phyloP scores from a whole-genome alignment of 2,797 vertebrate genomes.

The Chelidonichthys spinosus region DNA sequence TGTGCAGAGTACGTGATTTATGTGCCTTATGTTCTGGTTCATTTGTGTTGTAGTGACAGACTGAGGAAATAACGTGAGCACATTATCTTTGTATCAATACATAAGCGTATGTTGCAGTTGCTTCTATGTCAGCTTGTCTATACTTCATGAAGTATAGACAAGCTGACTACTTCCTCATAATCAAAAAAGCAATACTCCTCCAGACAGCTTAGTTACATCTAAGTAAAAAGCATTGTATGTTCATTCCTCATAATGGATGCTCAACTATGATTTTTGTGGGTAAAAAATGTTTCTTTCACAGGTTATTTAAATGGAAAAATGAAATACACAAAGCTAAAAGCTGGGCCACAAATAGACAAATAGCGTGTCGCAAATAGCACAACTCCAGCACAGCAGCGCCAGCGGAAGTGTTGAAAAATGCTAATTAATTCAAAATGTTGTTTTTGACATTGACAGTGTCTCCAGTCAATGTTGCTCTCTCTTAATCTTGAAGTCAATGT shows the following conservation, averaged over 20 bases:
- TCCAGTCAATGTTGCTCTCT: neutral
- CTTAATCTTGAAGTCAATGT: neutral
- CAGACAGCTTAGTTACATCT: neutral
- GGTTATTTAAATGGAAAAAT: neutral
- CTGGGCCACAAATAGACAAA: neutral
- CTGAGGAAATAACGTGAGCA: conserved; percentile 6
- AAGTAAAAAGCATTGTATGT: neutral
- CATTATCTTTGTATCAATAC: neutral
- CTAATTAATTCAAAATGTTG: neutral
- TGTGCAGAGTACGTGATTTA: neutral
- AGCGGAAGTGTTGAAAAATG: neutral
- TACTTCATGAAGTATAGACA: neutral
- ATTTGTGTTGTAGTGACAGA: conserved; percentile 5
- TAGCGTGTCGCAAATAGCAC: neutral
- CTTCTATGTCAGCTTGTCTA: neutral
- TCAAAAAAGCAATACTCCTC: neutral
- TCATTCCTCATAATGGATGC: neutral
- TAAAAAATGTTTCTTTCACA: neutral
- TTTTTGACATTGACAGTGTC: neutral
- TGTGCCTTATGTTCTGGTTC: conserved; percentile 2
- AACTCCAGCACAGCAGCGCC: neutral
- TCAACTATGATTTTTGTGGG: neutral
- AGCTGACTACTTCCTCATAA: neutral
- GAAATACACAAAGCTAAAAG: neutral
- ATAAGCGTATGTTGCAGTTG: neutral